phyloP scores from a whole-genome alignment of 2,113 vertebrate species.

The Hyperoodon ampullatus region DNA sequence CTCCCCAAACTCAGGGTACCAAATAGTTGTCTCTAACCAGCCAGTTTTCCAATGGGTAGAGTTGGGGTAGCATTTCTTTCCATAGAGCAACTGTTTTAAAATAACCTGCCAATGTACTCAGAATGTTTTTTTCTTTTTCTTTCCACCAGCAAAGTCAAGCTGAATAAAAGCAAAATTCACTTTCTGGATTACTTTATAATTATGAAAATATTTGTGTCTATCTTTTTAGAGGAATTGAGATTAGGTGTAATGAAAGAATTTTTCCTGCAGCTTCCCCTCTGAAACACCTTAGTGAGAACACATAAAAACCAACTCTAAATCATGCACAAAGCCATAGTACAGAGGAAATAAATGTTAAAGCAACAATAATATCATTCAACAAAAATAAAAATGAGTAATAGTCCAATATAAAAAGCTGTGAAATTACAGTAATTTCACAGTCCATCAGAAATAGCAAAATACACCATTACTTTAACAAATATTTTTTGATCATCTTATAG shows the following conservation, averaged over 20 bases:
- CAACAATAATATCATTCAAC: conserved; percentile 67
- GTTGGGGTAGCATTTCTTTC: conserved; percentile 14
- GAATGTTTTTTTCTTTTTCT: not conserved
- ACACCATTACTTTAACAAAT: conserved; percentile 35
- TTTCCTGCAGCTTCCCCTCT: conserved; percentile 42
- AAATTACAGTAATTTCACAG: conserved; percentile 54
- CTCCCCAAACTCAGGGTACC: not conserved
- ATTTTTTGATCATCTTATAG: conserved; percentile 45
- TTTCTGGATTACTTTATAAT: conserved; percentile 46
- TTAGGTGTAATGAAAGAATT: not conserved
- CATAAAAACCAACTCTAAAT: conserved; percentile 50
- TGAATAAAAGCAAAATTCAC: conserved; percentile 47
- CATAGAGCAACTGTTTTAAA: not conserved
- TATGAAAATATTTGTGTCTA: conserved; percentile 55
- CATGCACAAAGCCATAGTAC: not conserved
- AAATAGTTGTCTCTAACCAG: not conserved
- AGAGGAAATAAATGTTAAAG: conserved; percentile 69
- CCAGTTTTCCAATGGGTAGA: not conserved
- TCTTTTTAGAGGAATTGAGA: conserved; percentile 44
- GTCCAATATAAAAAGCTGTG: conserved; percentile 58
- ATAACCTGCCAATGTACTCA: not conserved
- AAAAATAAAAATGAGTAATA: conserved; percentile 68
- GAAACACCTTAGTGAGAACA: conserved; percentile 45
- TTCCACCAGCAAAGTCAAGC: conserved; percentile 37
- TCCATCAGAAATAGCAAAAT: conserved; percentile 46